phyloP scores from a whole-genome alignment of 2,888 invertebrate species.

The Hoplodrina blanda region DNA sequence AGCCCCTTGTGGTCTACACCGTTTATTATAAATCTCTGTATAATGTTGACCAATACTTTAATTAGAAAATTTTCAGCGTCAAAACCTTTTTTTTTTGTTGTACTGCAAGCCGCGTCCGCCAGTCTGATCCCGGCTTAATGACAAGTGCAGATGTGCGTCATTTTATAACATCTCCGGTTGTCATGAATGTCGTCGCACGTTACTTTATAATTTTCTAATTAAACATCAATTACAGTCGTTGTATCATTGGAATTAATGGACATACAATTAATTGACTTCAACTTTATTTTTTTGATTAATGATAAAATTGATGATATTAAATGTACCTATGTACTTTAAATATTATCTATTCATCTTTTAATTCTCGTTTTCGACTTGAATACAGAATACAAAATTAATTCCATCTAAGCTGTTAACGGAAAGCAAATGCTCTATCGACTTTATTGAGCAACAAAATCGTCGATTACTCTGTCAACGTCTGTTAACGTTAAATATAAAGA shows the following conservation, averaged over 20 bases:
- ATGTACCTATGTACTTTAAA: not conserved
- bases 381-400: conserved; percentile 14
- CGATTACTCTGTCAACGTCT: conserved; percentile 15
- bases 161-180: conserved; percentile 29
- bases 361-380: not conserved
- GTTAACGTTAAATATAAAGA: conserved; percentile 17
- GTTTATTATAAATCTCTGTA: conserved; percentile 31
- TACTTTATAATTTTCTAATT: conserved; percentile 29
- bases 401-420: conserved; percentile 4
- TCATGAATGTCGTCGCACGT: conserved; percentile 43
- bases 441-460: conserved; percentile 10
- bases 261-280: not conserved
- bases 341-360: not conserved
- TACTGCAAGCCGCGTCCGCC: conserved; percentile 54
- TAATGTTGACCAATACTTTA: conserved; percentile 39
- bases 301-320: not conserved
- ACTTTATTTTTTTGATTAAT: not conserved
- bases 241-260: conserved; percentile 13
- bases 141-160: conserved; percentile 37
- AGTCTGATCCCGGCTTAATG: conserved; percentile 52
- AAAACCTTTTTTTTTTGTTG: conserved; percentile 29
- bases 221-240: conserved; percentile 22
- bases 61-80: conserved; percentile 17
- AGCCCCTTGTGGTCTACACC: conserved; percentile 47
- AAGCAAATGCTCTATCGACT: conserved; percentile 12